A percentile compares a stretch with the other conserved stretches of the same genome.
Evolutionary conservation across 2,888 invertebrate genomes (phyloP).

Genomic region (Caenorhabditis sp.): DNA sequence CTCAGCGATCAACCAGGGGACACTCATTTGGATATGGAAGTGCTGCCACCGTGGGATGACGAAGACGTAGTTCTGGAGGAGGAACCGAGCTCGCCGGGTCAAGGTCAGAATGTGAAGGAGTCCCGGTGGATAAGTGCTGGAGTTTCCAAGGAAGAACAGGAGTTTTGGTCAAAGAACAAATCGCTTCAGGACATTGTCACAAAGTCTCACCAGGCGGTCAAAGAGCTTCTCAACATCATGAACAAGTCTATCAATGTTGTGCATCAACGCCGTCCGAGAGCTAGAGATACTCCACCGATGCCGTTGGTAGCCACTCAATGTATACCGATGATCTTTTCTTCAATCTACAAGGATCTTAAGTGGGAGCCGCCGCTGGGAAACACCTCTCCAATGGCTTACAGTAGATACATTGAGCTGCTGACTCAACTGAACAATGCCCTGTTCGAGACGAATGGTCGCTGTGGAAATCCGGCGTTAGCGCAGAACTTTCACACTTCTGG

Average conservation of each 20-base stretch:
- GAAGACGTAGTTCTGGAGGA: too few species aligned
- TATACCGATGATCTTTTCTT: conserved; percentile 63
- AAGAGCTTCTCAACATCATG: conserved; percentile 63
- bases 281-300: conserved; percentile 27
- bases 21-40: conserved; percentile 28
- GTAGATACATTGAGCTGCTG: conserved; percentile 58
- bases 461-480: conserved; percentile 46
- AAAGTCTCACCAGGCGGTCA: conserved; percentile 48
- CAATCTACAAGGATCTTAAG: conserved; percentile 68
- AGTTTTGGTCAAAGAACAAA: conserved; percentile 68
- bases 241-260: conserved; percentile 39
- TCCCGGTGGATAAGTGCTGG: conserved; percentile 50
- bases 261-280: conserved; percentile 15
- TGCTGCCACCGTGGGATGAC: conserved; percentile 44
- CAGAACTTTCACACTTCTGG: conserved; percentile 76
- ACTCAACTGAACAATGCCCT: conserved; percentile 64
- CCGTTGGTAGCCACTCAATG: conserved; percentile 37
- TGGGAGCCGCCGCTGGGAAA: conserved; percentile 36
- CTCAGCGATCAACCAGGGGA: conserved; percentile 26
- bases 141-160: conserved; percentile 61
- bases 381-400: conserved; percentile 59
- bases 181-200: conserved; percentile 41
- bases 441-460: conserved; percentile 65
- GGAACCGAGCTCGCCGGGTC: too few species aligned
- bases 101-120: conserved; percentile 18